Evolutionary conservation across 1,140 invertebrate genomes (phyloP).

Genomic region (Neelides sp.): DNA sequence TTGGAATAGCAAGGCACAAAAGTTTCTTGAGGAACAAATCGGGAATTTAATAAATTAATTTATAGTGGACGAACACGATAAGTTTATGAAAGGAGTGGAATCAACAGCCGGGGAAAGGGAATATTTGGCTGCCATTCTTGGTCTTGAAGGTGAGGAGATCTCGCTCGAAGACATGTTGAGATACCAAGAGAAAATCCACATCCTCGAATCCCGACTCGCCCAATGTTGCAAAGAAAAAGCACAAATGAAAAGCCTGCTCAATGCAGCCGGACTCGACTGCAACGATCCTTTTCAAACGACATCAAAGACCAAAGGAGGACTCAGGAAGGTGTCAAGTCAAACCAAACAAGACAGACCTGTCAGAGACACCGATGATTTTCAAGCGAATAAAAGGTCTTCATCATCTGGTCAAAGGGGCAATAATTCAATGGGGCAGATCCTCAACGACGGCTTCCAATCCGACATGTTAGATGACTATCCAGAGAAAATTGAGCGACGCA

Average conservation of each 20-base stretch:
- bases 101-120: neutral
- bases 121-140: neutral
- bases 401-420: too few species aligned
- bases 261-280: too few species aligned
- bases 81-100: slow-evolving; percentile 12
- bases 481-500: neutral
- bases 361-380: too few species aligned
- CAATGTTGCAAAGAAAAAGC: slow-evolving; percentile 30
- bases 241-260: slow-evolving; percentile 16
- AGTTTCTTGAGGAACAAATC: too few species aligned
- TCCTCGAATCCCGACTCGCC: slow-evolving; percentile 25
- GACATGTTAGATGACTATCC: too few species aligned
- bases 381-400: too few species aligned
- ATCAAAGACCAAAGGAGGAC: neutral
- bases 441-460: too few species aligned
- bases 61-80: slow-evolving; percentile 21
- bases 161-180: slow-evolving; percentile 12
- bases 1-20: too few species aligned
- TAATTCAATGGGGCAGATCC: too few species aligned
- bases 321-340: neutral
- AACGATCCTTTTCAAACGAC: neutral
- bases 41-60: neutral
- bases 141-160: slow-evolving; percentile 7
- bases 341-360: too few species aligned
- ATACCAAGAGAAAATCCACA: slow-evolving; percentile 19